phyloP scores from a whole-genome alignment of 92 coral and sea anemone genomes.

The Muricea muricata region DNA sequence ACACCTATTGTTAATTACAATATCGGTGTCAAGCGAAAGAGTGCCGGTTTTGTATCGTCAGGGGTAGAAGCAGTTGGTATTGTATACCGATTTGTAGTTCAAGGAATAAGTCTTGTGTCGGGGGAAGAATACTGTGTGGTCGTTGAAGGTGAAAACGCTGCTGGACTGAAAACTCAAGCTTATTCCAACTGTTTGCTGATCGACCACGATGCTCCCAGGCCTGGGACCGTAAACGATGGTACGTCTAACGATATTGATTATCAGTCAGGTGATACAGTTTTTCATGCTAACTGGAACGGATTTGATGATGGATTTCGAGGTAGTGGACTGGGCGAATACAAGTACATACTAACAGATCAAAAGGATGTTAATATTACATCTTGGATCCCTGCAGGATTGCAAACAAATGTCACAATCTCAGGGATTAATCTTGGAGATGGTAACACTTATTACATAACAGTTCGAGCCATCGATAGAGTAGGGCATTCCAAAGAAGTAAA shows the following conservation, averaged over 20 bases:
- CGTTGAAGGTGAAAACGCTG: constrained; percentile 85
- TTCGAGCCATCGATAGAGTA: constrained; percentile 81
- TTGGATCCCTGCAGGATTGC: constrained; percentile 83
- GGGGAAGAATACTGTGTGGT: constrained; percentile 73
- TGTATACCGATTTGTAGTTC: not conserved
- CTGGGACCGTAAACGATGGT: constrained; percentile 88
- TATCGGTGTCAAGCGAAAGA: constrained; percentile 59
- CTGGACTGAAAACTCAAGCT: constrained; percentile 74
- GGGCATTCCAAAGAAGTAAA: constrained; percentile 68
- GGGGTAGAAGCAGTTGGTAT: not conserved
- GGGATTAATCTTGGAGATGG: constrained; percentile 72
- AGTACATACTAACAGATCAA: constrained; percentile 71
- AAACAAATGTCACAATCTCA: constrained; percentile 64
- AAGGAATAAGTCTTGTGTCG: not conserved
- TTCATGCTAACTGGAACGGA: constrained; percentile 91
- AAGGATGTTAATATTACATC: constrained; percentile 59
- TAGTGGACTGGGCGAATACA: constrained; percentile 86
- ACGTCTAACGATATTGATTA: constrained; percentile 73
- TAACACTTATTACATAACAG: constrained; percentile 72
- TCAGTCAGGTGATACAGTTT: constrained; percentile 78
- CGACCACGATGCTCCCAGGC: constrained; percentile 84
- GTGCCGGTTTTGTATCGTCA: not conserved
- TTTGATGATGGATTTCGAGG: constrained; percentile 85
- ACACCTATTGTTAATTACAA: constrained; percentile 74
- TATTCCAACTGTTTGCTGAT: constrained; percentile 87